Evolutionary conservation across 2,113 vertebrate species (phyloP), one percentile per base, ranked within the genome.

Genomic region (Archocentrus centrarchus): DNA sequence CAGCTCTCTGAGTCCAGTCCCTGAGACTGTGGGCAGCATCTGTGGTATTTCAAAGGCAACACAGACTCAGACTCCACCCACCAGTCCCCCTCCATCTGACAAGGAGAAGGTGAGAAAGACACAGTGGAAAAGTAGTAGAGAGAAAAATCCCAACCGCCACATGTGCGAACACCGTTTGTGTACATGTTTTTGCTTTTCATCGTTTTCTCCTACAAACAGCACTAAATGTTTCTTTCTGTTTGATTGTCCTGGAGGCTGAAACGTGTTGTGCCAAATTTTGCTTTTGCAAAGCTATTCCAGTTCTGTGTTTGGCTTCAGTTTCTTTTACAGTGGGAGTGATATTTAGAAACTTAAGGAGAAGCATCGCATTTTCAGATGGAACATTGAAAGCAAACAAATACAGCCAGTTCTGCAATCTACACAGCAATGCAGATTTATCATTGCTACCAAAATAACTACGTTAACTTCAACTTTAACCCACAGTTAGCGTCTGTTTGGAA

Each of bases 51-150:
- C 93, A 58, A 96, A 94, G 89, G 95, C 95, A 18, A 97, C 97
- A 0, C 98, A 99, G 93, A 98, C 97, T 85, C 92, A 81, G 82
- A 84, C 86, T 84, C 90, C 44, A 3, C 87, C 92, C 85, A 66
- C 80, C 55, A 95, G 70, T 93, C 91, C 95, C 22, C 60, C 37
- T 55, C 93, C 93, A 7, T 90, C 94, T 18, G 73, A 84, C 78
- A 96, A 84, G 91, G 96, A 98, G 85, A 94, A 97, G 97, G 98
- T 98, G 95, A 92, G 89, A 24, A 30, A 27, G 11, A 27, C 10
- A 32, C 0, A 32, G 24, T 53, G 66, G 41, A 53, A 32, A 57
- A 6, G 20, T n/a, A n/a, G 55, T 11, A 53, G 24, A 53, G 11
- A 24, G n/a, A 58, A 22, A 22, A 58, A 22, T 5, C 2, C 14